A percentile compares a stretch with the other conserved stretches of the same genome.
Conservation (phyloP, 1,140 invertebrate genomes). For the Hesperophylax magnus region DNA sequence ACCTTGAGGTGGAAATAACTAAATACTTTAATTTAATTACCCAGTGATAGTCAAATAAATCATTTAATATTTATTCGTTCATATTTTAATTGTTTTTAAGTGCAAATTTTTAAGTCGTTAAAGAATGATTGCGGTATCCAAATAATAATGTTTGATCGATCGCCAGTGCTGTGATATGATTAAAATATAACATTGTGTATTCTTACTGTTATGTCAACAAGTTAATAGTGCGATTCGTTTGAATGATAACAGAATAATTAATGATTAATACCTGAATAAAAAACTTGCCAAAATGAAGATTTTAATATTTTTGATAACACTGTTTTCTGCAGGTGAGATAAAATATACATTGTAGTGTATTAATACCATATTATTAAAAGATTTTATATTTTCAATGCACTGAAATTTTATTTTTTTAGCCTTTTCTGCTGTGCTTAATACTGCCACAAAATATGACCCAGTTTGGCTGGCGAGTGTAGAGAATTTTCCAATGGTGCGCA, state of each 20-base stretch:
- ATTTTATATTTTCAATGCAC: neutral
- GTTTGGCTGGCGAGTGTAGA: conserved; percentile 69
- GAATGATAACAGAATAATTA: no score
- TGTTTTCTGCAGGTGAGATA: conserved; percentile 14
- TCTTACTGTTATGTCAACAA: no score
- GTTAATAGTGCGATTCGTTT: no score
- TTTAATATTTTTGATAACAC: conserved; percentile 17
- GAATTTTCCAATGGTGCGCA: conserved; percentile 58
- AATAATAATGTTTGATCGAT: neutral
- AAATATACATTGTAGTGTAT: neutral
- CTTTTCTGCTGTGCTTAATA: conserved; percentile 63
- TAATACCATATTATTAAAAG: neutral
- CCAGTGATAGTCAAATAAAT: no score
- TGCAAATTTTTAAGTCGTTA: neutral
- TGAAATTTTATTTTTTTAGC: conserved; percentile 44
- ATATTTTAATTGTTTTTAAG: no score
- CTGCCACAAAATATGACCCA: conserved; percentile 66
- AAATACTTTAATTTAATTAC: neutral
- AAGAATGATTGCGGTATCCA: neutral
- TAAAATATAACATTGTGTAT: no score
- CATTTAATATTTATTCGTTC: no score
- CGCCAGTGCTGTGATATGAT: neutral
- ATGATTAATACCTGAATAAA: neutral
- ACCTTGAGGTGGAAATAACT: conserved; percentile 23
- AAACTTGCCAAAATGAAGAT: neutral